Base-by-base conservation (phyloP, 1,140 invertebrate genomes). In the Drosophila ambigua region DNA sequence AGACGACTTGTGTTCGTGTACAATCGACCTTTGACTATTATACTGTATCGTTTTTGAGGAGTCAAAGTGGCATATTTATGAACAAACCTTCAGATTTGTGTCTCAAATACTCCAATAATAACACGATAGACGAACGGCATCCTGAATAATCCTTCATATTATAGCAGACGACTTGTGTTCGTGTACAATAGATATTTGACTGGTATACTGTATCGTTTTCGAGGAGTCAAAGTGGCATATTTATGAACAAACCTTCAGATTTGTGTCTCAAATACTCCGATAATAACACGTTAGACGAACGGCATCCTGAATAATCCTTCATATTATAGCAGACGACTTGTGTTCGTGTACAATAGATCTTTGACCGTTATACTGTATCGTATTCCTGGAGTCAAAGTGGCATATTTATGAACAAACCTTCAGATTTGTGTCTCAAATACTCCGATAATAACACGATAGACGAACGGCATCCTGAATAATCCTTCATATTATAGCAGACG, bases 161-260 rank as follows among this genome's bases (percentile, higher is more conserved):
- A 54, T 9, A 23, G 23, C 52, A 54, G 62, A 64, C 24, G 62
- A 64, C 62, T 66, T 66, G 52, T 28, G 54, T 66, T 66, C 20
- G 63, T n/a, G 58, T 24, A 62, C 48, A 15, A 24, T 4, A 5
- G 26, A 28, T 0, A 2, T 28, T 28, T 6, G 2, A 28, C 5
- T 28, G 5, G 7, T 28, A 28, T 6, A 28, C 26, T 6, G 26
- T 28, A 28, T 28, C 7, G 26, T 28, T 1, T 7, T 28, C 6
- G 3, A 24, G 77, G 72, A 69, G 79, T 46, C 15, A 78, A 64
- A 77, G 77, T 77, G 65, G 75, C 62, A 72, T 66, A 59, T 11
- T 50, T 57, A 39, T 9, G 16, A 28, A 57, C 23, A 31, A 35
- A 23, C 4, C 2, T 9, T 4, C 8, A 24, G 23, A 24, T 24